Evolutionary conservation across 2,113 vertebrate species (phyloP), one percentile per base, ranked within the genome.

Genomic region (Stercorarius parasiticus): DNA sequence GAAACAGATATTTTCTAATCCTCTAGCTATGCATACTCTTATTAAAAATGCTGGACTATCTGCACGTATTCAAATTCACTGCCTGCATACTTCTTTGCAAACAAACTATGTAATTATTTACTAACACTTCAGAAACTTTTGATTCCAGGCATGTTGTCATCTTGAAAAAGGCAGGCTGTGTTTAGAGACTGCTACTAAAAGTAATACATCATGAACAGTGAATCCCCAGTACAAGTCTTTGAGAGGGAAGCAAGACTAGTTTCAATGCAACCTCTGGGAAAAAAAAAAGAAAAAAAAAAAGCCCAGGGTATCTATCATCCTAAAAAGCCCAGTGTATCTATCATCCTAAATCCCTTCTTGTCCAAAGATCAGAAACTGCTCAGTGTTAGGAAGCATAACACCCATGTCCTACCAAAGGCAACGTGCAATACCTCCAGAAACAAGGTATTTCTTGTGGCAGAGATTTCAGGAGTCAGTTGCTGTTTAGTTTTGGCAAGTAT

Each of bases 121-220:
- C 73, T 79, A 91, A 89, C 66, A 70, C 43, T 73, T 76, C 62
- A 47, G 15, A 84, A 95, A 76, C 34, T 71, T 95, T 85, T 92
- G 10, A 77, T 94, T 93, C 49, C 78, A 89, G 52, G 40, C 17
- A 84, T 42, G 59, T 5, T 89, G 36, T 47, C 47, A 86, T 49
- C 43, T 85, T 82, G 45, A 71, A 86, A 78, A 88, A 67, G 55
- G 36, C 34, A 87, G 69, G 10, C 40, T 72, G 61, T 52, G 18
- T 92, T 89, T 76, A 90, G 7, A 88, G 53, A 74, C 27, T 38
- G 22, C 49, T 72, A 30, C 45, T 72, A 47, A 27, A 86, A 74
- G 23, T 66, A 83, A 88, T 47, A 62, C 15, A 65, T 50, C 45
- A 50, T 27, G 23, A 77, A 43, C 18, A 71, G 16, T n/a, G 47